Evolutionary conservation across 2,888 invertebrate genomes (phyloP), one percentile per base, ranked within the genome.

Genomic region (Leucozona laternaria): DNA sequence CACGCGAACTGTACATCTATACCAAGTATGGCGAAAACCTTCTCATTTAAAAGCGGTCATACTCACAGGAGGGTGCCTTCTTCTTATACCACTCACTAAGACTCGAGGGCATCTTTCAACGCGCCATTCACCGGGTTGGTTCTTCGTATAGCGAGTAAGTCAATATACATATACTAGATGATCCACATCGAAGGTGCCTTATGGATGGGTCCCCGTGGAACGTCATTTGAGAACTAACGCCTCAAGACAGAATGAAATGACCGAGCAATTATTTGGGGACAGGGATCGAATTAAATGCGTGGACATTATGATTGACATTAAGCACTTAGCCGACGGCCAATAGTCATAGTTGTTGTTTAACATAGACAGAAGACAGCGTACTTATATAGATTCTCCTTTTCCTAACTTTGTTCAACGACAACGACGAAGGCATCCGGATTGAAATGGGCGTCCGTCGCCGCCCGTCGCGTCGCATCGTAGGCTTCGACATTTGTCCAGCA

Each of bases 221-320:
- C 75, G 73, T 70, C 57, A 82, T 79, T 82, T 64, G 78, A 71
- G 75, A 53, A 78, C 64, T 75, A 82, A 79, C 86, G 86, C 86
- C 82, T 75, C 75, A 66, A 79, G 86, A 66, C 72, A 55, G 45
- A 79, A 75, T 71, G 40, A 82, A 86, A 86, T 86, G 79, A 37
- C 70, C 43, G 71, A 20, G 78, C 79, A 71, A 82, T 86, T 82
- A 82, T 86, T 86, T 82, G 86, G 86, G 81, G 78, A 81, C 81
- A 78, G 78, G 57, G 78, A 76, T 76, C 76, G 79, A 76, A 82
- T 76, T 87, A 87, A 79, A 87, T 87, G 87, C 79, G 87, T 87
- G 87, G 83, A 87, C 83, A 83, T 87, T 87, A 87, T 87, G 83
- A 83, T 87, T 87, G 83, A 87, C 87, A 79, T 79, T 87, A 83